Base-by-base conservation (phyloP, 2,797 vertebrate species). In the Huso huso region DNA sequence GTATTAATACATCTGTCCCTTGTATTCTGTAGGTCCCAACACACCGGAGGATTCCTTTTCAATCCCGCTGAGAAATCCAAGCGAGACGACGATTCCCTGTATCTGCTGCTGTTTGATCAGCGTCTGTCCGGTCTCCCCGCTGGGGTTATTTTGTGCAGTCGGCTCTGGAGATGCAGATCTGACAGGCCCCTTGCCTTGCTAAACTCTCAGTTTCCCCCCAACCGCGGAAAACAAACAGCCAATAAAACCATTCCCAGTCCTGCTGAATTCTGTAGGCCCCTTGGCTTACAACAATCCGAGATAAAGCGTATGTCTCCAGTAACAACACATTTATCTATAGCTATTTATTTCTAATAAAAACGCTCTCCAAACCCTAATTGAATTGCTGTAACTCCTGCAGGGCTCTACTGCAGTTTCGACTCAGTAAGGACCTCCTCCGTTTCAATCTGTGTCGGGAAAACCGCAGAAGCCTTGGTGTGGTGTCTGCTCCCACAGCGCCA, bases 391-490 rank as follows among this genome's bases (percentile, higher is more conserved):
- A 48, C 51, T 66, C 53, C 61, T 6, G 61, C 61, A 70, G 55
- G 12, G 12, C 60, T 58, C 64, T 60, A 65, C 23, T 57, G 68
- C 63, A 65, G 15, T 53, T 64, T 23, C 55, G 55, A 58, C 55
- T 37, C 12, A 58, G 55, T 6, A 11, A 58, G 55, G 9, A 58
- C 10, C 55, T 51, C 10, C 55, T 51, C 48, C 11, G 8, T 37
- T 50, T 15, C 12, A 23, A 51, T 58, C 55, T 51, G 37, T 8
- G 57, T 10, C 61, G 23, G 61, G 49, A 62, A 37, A 66, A 63
- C 69, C 61, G 69, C 69, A 70, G 64, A 63, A 49, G 51, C n/a
- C 51, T 37, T 48, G 7, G 52, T 11, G 60, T 58, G 6, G 15
- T 18, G 49, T 10, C 50, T 48, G 49, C n/a, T 49, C 15, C 12